Evolutionary conservation across 2,113 vertebrate species (phyloP), one percentile per base, ranked within the genome.

Genomic region (Chauna torquata): DNA sequence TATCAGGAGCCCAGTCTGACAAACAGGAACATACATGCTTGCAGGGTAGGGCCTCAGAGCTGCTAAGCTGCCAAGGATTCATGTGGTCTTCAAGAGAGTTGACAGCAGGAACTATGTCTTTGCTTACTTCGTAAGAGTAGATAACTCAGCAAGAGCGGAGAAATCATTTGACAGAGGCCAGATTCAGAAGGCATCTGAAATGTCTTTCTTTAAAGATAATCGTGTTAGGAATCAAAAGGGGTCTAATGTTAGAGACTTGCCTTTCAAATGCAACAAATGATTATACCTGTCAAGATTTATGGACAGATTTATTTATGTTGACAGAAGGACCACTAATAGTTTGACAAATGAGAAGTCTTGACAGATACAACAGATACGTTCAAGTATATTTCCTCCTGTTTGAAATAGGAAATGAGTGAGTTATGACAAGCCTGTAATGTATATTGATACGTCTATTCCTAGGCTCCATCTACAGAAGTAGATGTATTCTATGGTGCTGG

Each of bases 281-380:
- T 98, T 98, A 97, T 94, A 98, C 97, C 97, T 98, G 98, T 98
- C 97, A 98, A 98, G 98, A 98, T 98, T 98, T 98, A 98, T 98
- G 98, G 98, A 98, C 97, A 98, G 98, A 98, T 98, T 97, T 98
- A 98, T 98, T 98, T 98, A 98, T 98, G 98, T 97, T 98, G 98
- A 98, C 98, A 97, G 92, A 96, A 87, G 96, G 97, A 96, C 98
- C 97, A 97, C 97, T 98, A 98, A 98, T 96, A 95, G 97, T 97
- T 98, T 98, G 98, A 98, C 96, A 98, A 98, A 98, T 97, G 97
- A 98, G 97, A 95, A 96, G 91, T 92, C 97, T 98, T 98, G 98
- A 98, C 97, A 98, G 97, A 96, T 96, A 96, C 96, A 97, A 96
- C 97, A 97, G 97, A 97, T 95, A 98, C n/a, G 95, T 96, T 97